These are phyloP conservation scores for Lydus trimaculatus DNA, from an alignment of 2,888 invertebrate genomes.

Conservation along the genomic window DNA sequence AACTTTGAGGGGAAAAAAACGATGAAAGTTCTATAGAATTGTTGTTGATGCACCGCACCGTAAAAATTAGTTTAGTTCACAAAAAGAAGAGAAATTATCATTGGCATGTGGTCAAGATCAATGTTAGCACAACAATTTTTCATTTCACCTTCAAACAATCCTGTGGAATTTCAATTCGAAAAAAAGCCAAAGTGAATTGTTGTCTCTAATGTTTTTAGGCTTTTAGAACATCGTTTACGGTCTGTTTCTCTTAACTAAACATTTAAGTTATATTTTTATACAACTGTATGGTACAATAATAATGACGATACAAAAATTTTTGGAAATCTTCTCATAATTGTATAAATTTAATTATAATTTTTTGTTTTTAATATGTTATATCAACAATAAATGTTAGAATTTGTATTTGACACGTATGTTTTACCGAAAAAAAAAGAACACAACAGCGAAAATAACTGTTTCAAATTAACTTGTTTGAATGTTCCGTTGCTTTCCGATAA, in stretches of 20 bases:
- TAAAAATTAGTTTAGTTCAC: background rate
- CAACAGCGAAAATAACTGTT: conserved; percentile 34
- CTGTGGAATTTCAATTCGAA: background rate
- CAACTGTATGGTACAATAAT: background rate
- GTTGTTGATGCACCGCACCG: background rate
- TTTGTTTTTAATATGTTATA: background rate
- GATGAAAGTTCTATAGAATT: background rate
- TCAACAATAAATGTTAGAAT: background rate
- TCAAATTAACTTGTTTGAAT: conserved; percentile 24
- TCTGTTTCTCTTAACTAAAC: background rate
- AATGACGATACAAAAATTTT: background rate
- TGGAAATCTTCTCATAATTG: background rate
- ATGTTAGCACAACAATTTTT: background rate
- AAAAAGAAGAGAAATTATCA: background rate
- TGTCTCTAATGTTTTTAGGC: background rate
- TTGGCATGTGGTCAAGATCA: background rate
- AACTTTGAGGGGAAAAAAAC: no score
- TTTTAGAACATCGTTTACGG: background rate
- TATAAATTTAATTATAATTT: background rate
- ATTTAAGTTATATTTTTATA: background rate
- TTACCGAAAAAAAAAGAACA: conserved; percentile 1
- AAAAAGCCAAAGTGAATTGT: background rate
- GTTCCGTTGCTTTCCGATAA: background rate
- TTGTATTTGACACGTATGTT: background rate
- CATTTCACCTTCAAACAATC: conserved; percentile 1